A percentile compares a stretch with the other conserved stretches of the same genome.
These are phyloP conservation scores for Neoarius graeffei DNA, from an alignment of 2,113 vertebrate genomes.

Conservation along the genomic window DNA sequence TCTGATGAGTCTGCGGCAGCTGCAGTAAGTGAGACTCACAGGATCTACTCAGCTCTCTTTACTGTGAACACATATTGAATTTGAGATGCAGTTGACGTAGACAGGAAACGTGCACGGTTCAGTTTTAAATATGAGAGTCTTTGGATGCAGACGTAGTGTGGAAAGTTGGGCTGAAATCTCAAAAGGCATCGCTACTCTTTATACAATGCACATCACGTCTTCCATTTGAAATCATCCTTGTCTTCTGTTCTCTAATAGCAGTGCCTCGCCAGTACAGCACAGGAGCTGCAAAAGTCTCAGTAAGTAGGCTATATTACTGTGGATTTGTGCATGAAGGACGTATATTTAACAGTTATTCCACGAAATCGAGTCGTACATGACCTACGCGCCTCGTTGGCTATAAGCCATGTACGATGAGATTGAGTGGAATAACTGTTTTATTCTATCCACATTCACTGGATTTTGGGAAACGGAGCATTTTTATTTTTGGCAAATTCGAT, in stretches of 20 bases:
- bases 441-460: no score
- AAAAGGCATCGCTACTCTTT: not conserved
- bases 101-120: not conserved
- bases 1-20: slow-evolving; percentile 41
- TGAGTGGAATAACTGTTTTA: no score
- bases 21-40: slow-evolving; percentile 46
- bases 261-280: slow-evolving; percentile 23
- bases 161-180: not conserved
- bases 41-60: not conserved
- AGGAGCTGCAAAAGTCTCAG: slow-evolving; percentile 12
- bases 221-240: not conserved
- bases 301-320: slow-evolving; percentile 4
- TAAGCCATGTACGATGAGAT: no score
- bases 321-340: not conserved
- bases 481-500: no score
- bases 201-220: not conserved
- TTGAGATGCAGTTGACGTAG: not conserved
- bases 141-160: not conserved
- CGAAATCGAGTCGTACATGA: no score
- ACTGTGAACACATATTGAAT: not conserved
- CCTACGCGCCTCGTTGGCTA: no score
- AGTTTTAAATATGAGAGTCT: no score
- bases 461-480: no score
- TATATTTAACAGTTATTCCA: no score
- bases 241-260: slow-evolving; percentile 42